Base-by-base conservation (phyloP, 2,797 vertebrate species). In the Gymnodraco acuticeps region DNA sequence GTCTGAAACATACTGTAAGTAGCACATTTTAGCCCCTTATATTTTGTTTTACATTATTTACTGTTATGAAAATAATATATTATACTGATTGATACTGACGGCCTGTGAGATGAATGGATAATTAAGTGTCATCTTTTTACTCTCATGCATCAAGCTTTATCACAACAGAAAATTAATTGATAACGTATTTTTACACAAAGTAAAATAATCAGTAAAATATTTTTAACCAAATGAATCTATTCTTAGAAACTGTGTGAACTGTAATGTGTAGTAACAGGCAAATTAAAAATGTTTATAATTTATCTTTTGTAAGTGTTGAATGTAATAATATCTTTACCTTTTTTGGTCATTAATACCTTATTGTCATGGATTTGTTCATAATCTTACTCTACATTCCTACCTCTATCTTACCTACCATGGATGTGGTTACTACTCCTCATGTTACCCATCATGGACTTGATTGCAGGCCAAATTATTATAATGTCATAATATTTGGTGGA, bases 31-130 rank as follows among this genome's bases (percentile, higher is more conserved):
- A 80, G 17, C 53, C 56, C 64, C 58, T 45, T 68, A 63, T 84
- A 58, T 55, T 55, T 75, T 56, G n/a, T 81, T 81, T 80, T 78
- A 1, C 20, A 53, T 75, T 75, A 78, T 87, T 83, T 80, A 81
- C 77, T 78, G 60, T 54, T 81, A 70, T 79, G 62, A 91, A 80
- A 75, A 80, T 89, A 88, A 91, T 92, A 89, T 89, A 91, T 86
- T 78, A 65, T 66, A 68, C 61, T 70, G 77, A 84, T 64, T 2
- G 47, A 68, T 66, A 66, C 52, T 64, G 31, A 65, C 47, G 43
- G 31, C 67, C 43, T 42, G 16, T 52, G 19, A 80, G 33, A 73
- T 50, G 58, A 81, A 53, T 27, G 47, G 20, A 59, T 66, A 19
- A 67, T 52, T 77, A 41, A 42, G 58, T 20, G 43, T 70, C 43